These are phyloP conservation scores for Linnaemya vulpina DNA, from an alignment of 2,888 invertebrate species.

Conservation along the genomic window DNA sequence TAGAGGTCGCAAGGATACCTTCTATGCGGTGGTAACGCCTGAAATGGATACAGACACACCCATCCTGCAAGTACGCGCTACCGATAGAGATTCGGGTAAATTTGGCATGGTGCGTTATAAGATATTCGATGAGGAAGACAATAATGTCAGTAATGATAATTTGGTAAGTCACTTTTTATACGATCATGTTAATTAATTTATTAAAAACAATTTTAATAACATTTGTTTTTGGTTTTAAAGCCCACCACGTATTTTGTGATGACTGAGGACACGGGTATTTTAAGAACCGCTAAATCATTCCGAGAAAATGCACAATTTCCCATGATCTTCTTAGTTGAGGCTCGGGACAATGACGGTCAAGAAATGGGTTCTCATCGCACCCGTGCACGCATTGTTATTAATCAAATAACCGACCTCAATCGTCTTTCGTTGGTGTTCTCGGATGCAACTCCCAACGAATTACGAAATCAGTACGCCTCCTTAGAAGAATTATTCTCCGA, in stretches of 20 bases:
- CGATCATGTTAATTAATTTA: background rate
- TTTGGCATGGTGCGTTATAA: slow-evolving; percentile 91
- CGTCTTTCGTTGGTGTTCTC: slow-evolving; percentile 91
- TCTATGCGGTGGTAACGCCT: slow-evolving; percentile 90
- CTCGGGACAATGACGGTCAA: slow-evolving; percentile 84
- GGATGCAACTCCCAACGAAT: slow-evolving; percentile 88
- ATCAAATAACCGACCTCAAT: slow-evolving; percentile 90
- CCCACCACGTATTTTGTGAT: slow-evolving; percentile 87
- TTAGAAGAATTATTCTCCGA: slow-evolving; percentile 84
- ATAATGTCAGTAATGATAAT: slow-evolving; percentile 77
- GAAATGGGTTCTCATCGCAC: slow-evolving; percentile 83
- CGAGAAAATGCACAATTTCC: slow-evolving; percentile 88
- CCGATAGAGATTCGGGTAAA: slow-evolving; percentile 92
- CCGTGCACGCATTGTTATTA: slow-evolving; percentile 83
- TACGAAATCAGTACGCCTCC: slow-evolving; percentile 84
- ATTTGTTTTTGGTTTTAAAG: slow-evolving; percentile 65
- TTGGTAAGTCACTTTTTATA: slow-evolving; percentile 74
- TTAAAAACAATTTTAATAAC: background rate
- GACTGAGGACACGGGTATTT: slow-evolving; percentile 89
- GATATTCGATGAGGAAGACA: slow-evolving; percentile 82
- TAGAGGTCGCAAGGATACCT: slow-evolving; percentile 87
- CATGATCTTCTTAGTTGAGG: slow-evolving; percentile 89
- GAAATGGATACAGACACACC: slow-evolving; percentile 89
- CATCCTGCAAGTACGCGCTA: slow-evolving; percentile 92
- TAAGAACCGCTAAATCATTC: slow-evolving; percentile 89